Evolutionary conservation across 2,888 invertebrate genomes (phyloP).

Genomic region (Taenaris catops): DNA sequence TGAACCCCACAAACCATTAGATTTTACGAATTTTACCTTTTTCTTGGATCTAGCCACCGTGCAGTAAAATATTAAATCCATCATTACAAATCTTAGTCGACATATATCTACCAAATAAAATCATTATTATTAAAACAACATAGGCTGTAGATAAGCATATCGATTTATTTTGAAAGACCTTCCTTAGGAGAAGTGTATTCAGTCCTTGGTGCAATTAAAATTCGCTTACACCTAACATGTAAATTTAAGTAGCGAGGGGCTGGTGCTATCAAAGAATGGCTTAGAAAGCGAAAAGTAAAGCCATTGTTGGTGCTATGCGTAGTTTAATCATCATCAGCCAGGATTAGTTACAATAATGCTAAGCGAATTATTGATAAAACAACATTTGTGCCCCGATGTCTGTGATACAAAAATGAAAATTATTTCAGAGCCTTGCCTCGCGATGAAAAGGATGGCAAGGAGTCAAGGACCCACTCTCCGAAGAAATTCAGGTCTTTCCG

Average conservation of each 20-base stretch:
- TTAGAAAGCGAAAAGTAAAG: slow-evolving; percentile 44
- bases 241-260: slow-evolving; percentile 42
- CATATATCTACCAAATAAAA: no score
- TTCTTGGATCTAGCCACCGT: no score
- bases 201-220: slow-evolving; percentile 38
- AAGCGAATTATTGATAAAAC: slow-evolving; percentile 1
- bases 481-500: slow-evolving; percentile 82
- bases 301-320: slow-evolving; percentile 41
- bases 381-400: no score
- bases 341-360: slow-evolving; percentile 20
- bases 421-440: slow-evolving; percentile 85
- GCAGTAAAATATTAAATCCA: no score
- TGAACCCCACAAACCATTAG: no score
- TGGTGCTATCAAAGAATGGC: slow-evolving; percentile 63
- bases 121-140: no score
- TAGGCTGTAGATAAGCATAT: no score
- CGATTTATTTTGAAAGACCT: slow-evolving; percentile 2
- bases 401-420: no score
- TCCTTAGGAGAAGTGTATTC: slow-evolving; percentile 2
- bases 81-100: no score
- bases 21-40: no score
- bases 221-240: slow-evolving; percentile 34
- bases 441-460: slow-evolving; percentile 93
- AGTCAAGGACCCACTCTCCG: slow-evolving; percentile 86
- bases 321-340: slow-evolving; percentile 49